A percentile compares a stretch with the other conserved stretches of the same genome.
Conservation (phyloP, 2,888 invertebrate species). For the Chymomyza fuscimana region DNA sequence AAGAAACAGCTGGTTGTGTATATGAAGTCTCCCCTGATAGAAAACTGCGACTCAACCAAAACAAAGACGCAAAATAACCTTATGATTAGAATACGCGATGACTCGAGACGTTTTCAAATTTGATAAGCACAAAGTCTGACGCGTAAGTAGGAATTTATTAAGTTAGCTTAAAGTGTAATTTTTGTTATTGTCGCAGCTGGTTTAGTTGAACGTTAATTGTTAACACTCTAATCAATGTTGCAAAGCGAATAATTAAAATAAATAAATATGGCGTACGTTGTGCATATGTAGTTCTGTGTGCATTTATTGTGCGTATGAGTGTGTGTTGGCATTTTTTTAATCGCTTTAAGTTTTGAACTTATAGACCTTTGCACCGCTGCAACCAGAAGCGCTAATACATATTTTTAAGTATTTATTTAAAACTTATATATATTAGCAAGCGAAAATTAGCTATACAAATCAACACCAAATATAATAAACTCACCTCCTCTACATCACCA, state of each 20-base stretch:
- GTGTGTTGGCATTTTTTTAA: slow-evolving; percentile 15
- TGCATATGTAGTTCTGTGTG: slow-evolving; percentile 8
- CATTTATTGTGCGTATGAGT: slow-evolving; percentile 31
- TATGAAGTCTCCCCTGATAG: slow-evolving; percentile 6
- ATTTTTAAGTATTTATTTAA: background rate
- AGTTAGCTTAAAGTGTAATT: slow-evolving; percentile 36
- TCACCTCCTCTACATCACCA: slow-evolving; percentile 50
- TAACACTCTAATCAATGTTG: background rate
- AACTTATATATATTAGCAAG: slow-evolving; percentile 35
- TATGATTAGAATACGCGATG: slow-evolving; percentile 10
- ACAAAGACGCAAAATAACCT: slow-evolving; percentile 2
- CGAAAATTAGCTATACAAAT: slow-evolving; percentile 50
- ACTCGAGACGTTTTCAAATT: slow-evolving; percentile 23
- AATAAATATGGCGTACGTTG: slow-evolving; percentile 57
- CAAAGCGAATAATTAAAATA: slow-evolving; percentile 38
- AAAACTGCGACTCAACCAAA: slow-evolving; percentile 49
- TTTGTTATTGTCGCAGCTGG: slow-evolving; percentile 45
- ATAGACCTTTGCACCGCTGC: background rate
- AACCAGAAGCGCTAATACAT: background rate
- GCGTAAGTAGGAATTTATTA: slow-evolving; percentile 23
- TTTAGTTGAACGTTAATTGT: background rate
- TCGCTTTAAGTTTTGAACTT: too few species aligned
- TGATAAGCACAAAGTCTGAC: slow-evolving; percentile 33
- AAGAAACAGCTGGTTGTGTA: slow-evolving; percentile 53
- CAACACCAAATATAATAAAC: slow-evolving; percentile 43